A percentile compares a stretch with the other conserved stretches of the same genome.
phyloP scores from a whole-genome alignment of 30 jellyfish, hydroid and myxozoan species.

The Aurelia sp. region DNA sequence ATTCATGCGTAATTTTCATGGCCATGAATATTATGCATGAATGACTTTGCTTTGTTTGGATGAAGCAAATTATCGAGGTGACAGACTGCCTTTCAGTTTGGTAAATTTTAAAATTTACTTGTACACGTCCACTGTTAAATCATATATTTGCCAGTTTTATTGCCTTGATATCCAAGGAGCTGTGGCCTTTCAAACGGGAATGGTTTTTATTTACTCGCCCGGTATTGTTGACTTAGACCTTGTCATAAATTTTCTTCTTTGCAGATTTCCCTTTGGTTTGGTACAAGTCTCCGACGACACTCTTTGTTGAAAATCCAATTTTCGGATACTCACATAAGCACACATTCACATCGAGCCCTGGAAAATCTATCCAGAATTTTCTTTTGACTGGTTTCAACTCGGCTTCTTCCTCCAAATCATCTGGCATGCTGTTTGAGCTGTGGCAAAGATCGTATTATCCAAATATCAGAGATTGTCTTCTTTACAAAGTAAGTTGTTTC shows the following conservation, averaged over 20 bases:
- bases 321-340: constrained; percentile 73
- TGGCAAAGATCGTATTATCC: constrained; percentile 88
- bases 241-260: not conserved
- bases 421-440: constrained; percentile 73
- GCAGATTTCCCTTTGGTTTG: constrained; percentile 33
- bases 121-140: too few relatives aligned
- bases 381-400: constrained; percentile 48
- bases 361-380: constrained; percentile 53
- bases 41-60: too few relatives aligned
- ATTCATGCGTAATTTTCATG: too few relatives aligned
- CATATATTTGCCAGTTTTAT: too few relatives aligned
- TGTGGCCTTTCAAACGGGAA: too few relatives aligned
- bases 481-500: constrained; percentile 51
- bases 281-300: constrained; percentile 78
- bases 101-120: too few relatives aligned
- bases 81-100: too few relatives aligned
- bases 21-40: too few relatives aligned
- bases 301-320: constrained; percentile 67
- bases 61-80: too few relatives aligned
- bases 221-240: not conserved
- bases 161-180: too few relatives aligned
- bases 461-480: constrained; percentile 73
- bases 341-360: constrained; percentile 3
- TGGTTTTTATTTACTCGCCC: too few relatives aligned
- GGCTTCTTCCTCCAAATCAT: not conserved